Evolutionary conservation across 2,888 invertebrate species (phyloP).

Genomic region (Seladonia tumulorum): DNA sequence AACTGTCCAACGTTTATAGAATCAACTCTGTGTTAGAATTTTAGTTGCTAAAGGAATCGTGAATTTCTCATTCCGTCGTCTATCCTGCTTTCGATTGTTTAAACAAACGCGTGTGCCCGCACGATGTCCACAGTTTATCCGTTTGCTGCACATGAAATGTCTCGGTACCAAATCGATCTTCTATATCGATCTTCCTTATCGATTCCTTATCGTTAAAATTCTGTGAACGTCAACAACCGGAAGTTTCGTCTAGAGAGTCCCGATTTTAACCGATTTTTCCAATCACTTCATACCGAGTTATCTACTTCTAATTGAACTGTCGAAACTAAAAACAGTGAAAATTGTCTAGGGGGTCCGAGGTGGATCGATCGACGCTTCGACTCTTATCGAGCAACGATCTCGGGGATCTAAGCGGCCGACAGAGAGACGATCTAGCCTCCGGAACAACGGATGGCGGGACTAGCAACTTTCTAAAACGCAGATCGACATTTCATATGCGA

Average conservation of each 20-base stretch:
- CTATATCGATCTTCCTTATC: not conserved
- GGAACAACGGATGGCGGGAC: no score
- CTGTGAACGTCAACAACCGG: not conserved
- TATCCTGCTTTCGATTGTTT: not conserved
- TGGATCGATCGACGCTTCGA: not conserved
- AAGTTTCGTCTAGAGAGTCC: not conserved
- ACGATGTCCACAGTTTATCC: not conserved
- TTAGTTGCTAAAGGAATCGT: slow-evolving; percentile 1
- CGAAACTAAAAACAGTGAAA: not conserved
- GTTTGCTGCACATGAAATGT: slow-evolving; percentile 5
- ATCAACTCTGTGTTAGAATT: slow-evolving; percentile 1
- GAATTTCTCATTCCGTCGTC: not conserved
- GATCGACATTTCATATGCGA: not conserved
- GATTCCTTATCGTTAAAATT: not conserved
- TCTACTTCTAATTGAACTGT: not conserved
- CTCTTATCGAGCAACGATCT: not conserved
- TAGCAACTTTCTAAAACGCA: not conserved
- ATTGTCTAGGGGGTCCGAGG: not conserved
- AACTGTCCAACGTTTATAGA: slow-evolving; percentile 12
- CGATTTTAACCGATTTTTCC: not conserved
- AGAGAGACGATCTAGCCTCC: not conserved
- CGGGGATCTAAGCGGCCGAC: not conserved
- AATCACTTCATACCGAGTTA: not conserved
- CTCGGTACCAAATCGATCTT: not conserved
- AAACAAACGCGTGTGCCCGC: not conserved